phyloP scores from a whole-genome alignment of 2,888 invertebrate genomes.

The Andrena minutula region DNA sequence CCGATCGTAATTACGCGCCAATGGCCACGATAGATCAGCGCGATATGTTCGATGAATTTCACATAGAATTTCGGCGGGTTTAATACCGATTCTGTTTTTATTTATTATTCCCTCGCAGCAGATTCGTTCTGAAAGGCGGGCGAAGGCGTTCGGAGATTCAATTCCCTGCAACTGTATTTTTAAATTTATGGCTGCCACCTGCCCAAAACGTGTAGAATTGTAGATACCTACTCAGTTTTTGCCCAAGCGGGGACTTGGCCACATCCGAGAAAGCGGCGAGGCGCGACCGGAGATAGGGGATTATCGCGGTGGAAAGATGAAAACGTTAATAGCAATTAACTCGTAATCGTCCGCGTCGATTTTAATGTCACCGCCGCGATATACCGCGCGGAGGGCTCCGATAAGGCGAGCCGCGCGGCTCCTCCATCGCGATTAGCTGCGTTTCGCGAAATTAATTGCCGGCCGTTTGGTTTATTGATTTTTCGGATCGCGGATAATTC shows the following conservation, averaged over 20 bases:
- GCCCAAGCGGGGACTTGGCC: not conserved
- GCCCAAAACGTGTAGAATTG: too few species aligned
- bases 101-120: too few species aligned
- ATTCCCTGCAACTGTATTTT: too few species aligned
- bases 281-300: not conserved
- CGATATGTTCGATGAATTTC: too few species aligned
- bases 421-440: slow-evolving; percentile 38
- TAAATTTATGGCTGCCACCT: too few species aligned
- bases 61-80: too few species aligned
- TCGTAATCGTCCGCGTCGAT: slow-evolving; percentile 22
- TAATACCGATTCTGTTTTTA: too few species aligned
- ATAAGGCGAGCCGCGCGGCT: slow-evolving; percentile 23
- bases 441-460: slow-evolving; percentile 48
- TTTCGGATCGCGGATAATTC: slow-evolving; percentile 55
- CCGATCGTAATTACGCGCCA: too few species aligned
- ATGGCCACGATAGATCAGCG: too few species aligned
- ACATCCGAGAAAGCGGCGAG: not conserved
- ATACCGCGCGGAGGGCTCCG: slow-evolving; percentile 2
- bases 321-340: slow-evolving; percentile 42
- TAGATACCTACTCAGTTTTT: too few species aligned
- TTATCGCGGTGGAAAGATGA: slow-evolving; percentile 20
- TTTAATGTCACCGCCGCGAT: slow-evolving; percentile 19
- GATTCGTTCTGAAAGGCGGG: too few species aligned
- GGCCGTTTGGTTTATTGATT: slow-evolving; percentile 54
- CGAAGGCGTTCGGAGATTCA: too few species aligned